Conservation (phyloP, 2,888 invertebrate genomes). For the Drosophila mulleri region DNA sequence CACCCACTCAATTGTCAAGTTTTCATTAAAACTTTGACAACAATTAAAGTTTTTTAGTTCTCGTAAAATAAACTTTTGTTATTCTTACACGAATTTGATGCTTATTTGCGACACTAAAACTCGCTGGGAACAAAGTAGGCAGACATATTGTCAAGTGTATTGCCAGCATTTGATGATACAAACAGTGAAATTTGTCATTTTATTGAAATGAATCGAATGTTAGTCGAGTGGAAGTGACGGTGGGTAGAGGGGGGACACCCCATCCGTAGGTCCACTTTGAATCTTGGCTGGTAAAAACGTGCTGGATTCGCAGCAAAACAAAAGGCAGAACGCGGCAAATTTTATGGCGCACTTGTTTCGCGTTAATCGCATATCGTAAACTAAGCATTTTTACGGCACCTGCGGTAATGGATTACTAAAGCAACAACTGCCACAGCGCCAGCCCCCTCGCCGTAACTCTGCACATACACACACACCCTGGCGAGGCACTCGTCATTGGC, state of each 20-base stretch:
- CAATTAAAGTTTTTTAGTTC: constrained; percentile 57
- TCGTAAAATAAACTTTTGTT: constrained; percentile 41
- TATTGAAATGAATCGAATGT: constrained; percentile 79
- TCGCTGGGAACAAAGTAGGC: constrained; percentile 1
- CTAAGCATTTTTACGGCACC: constrained; percentile 81
- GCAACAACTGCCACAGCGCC: constrained; percentile 38
- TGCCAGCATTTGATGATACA: constrained; percentile 39
- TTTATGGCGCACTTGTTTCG: constrained; percentile 80
- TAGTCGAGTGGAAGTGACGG: not conserved
- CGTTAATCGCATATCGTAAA: constrained; percentile 81
- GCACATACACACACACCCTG: not conserved
- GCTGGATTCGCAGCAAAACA: constrained; percentile 36
- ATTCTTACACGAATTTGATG: constrained; percentile 52
- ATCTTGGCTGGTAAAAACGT: constrained; percentile 11
- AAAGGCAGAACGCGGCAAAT: constrained; percentile 55
- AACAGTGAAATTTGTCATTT: constrained; percentile 57
- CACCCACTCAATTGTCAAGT: constrained; percentile 21
- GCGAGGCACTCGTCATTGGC: constrained; percentile 60
- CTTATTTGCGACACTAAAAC: constrained; percentile 9
- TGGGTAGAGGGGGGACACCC: not conserved
- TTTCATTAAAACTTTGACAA: constrained; percentile 63
- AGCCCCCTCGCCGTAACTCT: not conserved
- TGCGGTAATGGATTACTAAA: constrained; percentile 80
- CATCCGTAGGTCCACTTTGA: not conserved
- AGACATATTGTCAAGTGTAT: constrained; percentile 35